These are phyloP conservation scores for Otolemur crassicaudatus DNA, from an alignment of 2,797 vertebrate genomes.

Conservation along the genomic window DNA sequence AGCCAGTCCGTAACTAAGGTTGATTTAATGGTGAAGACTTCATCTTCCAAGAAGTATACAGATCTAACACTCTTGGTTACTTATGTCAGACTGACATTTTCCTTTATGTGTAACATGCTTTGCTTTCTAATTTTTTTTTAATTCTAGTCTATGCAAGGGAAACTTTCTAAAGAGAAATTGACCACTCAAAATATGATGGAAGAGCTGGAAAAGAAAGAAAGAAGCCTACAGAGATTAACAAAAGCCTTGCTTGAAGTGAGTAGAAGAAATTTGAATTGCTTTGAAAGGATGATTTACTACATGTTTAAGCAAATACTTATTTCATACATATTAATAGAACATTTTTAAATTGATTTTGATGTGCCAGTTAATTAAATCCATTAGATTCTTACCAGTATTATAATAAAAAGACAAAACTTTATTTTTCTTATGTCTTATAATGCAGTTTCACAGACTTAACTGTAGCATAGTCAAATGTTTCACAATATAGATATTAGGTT, in stretches of 20 bases:
- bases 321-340: slow-evolving; percentile 2
- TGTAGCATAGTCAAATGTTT: not conserved
- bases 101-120: not conserved
- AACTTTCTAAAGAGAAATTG: slow-evolving; percentile 88
- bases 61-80: not conserved
- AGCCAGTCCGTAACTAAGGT: not conserved
- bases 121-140: slow-evolving; percentile 66
- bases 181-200: slow-evolving; percentile 87
- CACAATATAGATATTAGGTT: not conserved
- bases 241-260: slow-evolving; percentile 90
- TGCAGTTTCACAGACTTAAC: not conserved
- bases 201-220: slow-evolving; percentile 89
- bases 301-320: not conserved
- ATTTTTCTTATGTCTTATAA: slow-evolving; percentile 36
- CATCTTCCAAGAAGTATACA: slow-evolving; percentile 28
- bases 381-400: slow-evolving; percentile 49
- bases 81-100: not conserved
- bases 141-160: slow-evolving; percentile 90
- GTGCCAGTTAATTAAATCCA: slow-evolving; percentile 17
- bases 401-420: slow-evolving; percentile 15
- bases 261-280: slow-evolving; percentile 57
- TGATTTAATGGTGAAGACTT: slow-evolving; percentile 7
- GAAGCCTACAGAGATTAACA: slow-evolving; percentile 85
- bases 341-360: slow-evolving; percentile 41
- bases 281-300: not conserved